Conservation (phyloP, 2,888 invertebrate species). For the Melitaea athalia region DNA sequence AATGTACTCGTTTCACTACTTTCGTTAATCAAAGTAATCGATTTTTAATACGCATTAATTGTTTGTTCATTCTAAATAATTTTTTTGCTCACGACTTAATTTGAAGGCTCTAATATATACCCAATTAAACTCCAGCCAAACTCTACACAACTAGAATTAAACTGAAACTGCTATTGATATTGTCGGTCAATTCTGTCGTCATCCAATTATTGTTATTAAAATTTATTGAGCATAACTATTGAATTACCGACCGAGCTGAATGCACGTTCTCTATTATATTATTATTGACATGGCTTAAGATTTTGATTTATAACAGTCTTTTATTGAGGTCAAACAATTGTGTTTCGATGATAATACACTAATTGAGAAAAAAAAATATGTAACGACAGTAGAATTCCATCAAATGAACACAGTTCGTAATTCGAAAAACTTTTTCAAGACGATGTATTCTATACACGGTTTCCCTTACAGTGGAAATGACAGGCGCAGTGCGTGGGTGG, state of each 20-base stretch:
- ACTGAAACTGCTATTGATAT: slow-evolving; percentile 43
- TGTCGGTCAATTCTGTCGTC: slow-evolving; percentile 52
- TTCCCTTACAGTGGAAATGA: slow-evolving; percentile 49
- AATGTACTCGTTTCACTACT: too few relatives aligned
- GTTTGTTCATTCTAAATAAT: background rate
- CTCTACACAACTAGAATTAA: slow-evolving; percentile 34
- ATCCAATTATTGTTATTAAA: slow-evolving; percentile 65
- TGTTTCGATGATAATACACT: slow-evolving; percentile 4
- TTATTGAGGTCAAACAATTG: slow-evolving; percentile 39
- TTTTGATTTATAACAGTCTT: slow-evolving; percentile 64
- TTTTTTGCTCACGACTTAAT: too few relatives aligned
- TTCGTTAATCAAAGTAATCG: too few relatives aligned
- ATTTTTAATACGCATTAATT: too few relatives aligned
- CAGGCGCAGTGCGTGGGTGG: slow-evolving; percentile 64
- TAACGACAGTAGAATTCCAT: background rate
- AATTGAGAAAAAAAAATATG: background rate
- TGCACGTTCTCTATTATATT: slow-evolving; percentile 55
- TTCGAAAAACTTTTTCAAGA: slow-evolving; percentile 9
- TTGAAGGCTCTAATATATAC: too few relatives aligned
- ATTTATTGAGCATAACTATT: slow-evolving; percentile 66
- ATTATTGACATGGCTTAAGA: slow-evolving; percentile 62
- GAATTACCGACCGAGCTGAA: slow-evolving; percentile 59
- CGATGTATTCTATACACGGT: slow-evolving; percentile 25
- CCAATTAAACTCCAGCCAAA: slow-evolving; percentile 9
- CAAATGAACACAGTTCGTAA: slow-evolving; percentile 10